Conservation (phyloP, 2,797 vertebrate species). For the Ceyx erithaca region DNA sequence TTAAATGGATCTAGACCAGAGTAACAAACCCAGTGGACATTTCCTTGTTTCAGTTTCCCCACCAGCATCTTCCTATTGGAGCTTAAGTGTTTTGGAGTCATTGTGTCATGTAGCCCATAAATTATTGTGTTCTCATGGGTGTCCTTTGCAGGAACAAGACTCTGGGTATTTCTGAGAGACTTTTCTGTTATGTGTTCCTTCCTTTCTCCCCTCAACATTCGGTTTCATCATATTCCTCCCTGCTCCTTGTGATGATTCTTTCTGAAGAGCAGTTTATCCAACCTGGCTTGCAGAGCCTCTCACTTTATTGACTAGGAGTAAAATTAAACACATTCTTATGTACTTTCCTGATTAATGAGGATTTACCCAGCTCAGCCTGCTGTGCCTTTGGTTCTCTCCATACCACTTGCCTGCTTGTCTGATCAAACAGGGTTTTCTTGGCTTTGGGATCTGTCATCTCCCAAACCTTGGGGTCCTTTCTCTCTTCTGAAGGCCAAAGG, state of each 20-base stretch:
- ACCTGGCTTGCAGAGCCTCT: neutral
- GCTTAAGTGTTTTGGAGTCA: neutral
- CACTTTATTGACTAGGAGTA: neutral
- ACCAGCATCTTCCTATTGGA: neutral
- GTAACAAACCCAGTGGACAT: neutral
- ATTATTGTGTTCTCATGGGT: neutral
- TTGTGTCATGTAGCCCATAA: neutral
- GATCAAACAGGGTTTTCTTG: neutral
- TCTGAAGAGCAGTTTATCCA: constrained; percentile 1
- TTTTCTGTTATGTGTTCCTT: neutral
- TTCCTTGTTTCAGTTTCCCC: neutral
- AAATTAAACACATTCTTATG: constrained; percentile 46
- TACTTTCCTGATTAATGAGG: constrained; percentile 36
- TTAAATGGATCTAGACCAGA: neutral
- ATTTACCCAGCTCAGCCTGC: constrained; percentile 26
- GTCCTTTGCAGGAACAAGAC: neutral
- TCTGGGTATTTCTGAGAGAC: neutral
- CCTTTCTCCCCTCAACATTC: neutral
- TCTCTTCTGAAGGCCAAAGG: neutral
- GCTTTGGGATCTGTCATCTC: neutral
- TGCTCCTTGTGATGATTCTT: neutral
- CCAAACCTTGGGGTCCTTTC: neutral
- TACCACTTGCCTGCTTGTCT: neutral
- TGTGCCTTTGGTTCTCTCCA: constrained; percentile 27
- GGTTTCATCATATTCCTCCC: neutral